These are phyloP conservation scores for Scleropages formosus DNA, from an alignment of 2,797 vertebrate species.

Conservation along the genomic window DNA sequence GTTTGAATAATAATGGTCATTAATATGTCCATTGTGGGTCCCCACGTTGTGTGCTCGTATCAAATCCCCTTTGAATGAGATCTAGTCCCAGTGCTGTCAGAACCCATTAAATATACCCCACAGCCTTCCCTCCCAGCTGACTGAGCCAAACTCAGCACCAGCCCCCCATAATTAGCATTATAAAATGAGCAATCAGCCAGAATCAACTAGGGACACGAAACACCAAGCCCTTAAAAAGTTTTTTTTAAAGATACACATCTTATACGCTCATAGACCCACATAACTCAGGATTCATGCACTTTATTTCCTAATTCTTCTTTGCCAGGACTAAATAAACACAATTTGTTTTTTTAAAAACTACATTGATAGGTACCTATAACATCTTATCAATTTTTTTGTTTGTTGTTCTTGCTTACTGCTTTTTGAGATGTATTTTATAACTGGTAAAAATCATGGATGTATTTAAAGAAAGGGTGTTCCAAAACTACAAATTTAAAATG, in stretches of 20 bases:
- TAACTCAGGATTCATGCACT: too few species aligned
- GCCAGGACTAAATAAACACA: too few species aligned
- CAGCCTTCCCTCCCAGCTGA: constrained; percentile 92
- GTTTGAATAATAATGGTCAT: constrained; percentile 91
- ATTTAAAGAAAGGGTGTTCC: too few species aligned
- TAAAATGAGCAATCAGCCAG: constrained; percentile 98
- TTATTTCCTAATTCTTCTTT: neutral
- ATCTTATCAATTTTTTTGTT: too few species aligned
- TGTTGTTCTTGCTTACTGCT: too few species aligned
- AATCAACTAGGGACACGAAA: constrained; percentile 80
- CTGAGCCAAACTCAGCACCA: constrained; percentile 84
- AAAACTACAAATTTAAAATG: too few species aligned
- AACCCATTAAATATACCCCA: constrained; percentile 95
- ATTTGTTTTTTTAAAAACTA: neutral
- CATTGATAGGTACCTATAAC: too few species aligned
- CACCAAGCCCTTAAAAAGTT: constrained; percentile 71
- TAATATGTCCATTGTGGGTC: constrained; percentile 92
- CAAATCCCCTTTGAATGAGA: constrained; percentile 96
- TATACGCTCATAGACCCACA: neutral
- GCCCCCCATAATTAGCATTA: constrained; percentile 94
- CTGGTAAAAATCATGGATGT: too few species aligned
- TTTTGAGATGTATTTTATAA: neutral
- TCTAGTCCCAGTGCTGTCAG: constrained; percentile 98
- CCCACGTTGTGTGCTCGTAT: constrained; percentile 94
- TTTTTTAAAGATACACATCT: constrained; percentile 29